Evolutionary conservation across 2,797 vertebrate species (phyloP).

Genomic region (Tenualosa ilisha): DNA sequence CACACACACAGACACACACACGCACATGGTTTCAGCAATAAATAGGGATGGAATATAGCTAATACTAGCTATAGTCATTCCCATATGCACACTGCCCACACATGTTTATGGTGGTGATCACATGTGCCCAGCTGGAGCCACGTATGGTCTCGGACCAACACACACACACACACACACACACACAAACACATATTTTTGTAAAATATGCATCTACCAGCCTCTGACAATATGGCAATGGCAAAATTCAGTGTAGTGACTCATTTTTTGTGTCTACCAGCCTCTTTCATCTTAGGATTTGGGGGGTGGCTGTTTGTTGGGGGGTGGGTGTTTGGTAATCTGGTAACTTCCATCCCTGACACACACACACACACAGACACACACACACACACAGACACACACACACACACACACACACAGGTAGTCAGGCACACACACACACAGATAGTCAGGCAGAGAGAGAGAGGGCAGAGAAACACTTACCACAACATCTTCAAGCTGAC

Average conservation of each 20-base stretch:
- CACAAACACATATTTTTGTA: neutral
- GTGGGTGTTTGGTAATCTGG: too few relatives aligned
- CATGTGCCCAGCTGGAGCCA: neutral
- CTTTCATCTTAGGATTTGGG: too few relatives aligned
- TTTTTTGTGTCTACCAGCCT: too few relatives aligned
- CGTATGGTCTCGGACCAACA: neutral
- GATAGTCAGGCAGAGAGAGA: neutral
- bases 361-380: conserved; percentile 5
- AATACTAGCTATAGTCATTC: neutral
- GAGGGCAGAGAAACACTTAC: too few relatives aligned
- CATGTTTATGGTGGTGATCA: neutral
- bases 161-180: too few relatives aligned
- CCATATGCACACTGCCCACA: neutral
- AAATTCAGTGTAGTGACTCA: too few relatives aligned
- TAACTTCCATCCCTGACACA: too few relatives aligned
- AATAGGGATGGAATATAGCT: neutral
- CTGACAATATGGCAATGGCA: too few relatives aligned
- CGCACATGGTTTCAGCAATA: neutral
- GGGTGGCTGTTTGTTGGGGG: too few relatives aligned
- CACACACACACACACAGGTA: neutral
- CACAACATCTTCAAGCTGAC: neutral
- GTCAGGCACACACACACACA: neutral
- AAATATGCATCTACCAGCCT: too few relatives aligned
- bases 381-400: too few relatives aligned
- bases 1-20: conserved; percentile 12